Evolutionary conservation across 2,797 vertebrate species (phyloP).

Genomic region (Danio albolineatus): DNA sequence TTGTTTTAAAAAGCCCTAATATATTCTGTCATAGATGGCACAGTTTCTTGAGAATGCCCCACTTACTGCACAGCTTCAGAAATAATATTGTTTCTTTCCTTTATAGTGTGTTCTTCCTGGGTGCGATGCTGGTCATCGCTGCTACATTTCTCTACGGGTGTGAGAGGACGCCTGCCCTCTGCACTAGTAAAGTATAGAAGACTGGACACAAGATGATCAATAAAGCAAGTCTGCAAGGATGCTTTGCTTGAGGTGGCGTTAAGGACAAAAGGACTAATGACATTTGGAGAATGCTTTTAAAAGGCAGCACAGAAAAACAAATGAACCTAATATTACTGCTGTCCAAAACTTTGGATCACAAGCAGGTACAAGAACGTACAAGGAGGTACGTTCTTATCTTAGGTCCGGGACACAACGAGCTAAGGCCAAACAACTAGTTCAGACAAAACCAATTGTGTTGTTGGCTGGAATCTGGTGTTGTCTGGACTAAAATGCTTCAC

Average conservation of each 20-base stretch:
- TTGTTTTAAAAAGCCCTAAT: neutral
- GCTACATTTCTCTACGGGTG: conserved; percentile 97
- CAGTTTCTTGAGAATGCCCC: conserved; percentile 4
- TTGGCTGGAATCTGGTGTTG: too few relatives aligned
- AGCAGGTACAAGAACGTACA: too few relatives aligned
- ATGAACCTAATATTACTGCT: neutral
- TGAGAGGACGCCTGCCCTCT: conserved; percentile 84
- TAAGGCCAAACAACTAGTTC: too few relatives aligned
- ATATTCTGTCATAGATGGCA: neutral
- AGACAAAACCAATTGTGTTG: too few relatives aligned
- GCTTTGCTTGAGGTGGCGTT: neutral
- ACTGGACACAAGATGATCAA: neutral
- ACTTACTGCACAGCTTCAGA: neutral
- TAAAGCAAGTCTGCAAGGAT: neutral
- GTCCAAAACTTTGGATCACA: neutral
- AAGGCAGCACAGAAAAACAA: neutral
- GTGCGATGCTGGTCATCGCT: conserved; percentile 90
- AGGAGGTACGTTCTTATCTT: too few relatives aligned
- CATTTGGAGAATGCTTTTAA: neutral
- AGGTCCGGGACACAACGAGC: too few relatives aligned
- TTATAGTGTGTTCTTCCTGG: conserved; percentile 91
- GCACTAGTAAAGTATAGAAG: conserved; percentile 84
- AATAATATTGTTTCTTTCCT: neutral
- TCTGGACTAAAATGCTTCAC: too few relatives aligned
- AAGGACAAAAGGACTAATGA: neutral